Evolutionary conservation across 2,113 vertebrate species (phyloP), one percentile per base, ranked within the genome.

Genomic region (Erythrocercus mccallii): DNA sequence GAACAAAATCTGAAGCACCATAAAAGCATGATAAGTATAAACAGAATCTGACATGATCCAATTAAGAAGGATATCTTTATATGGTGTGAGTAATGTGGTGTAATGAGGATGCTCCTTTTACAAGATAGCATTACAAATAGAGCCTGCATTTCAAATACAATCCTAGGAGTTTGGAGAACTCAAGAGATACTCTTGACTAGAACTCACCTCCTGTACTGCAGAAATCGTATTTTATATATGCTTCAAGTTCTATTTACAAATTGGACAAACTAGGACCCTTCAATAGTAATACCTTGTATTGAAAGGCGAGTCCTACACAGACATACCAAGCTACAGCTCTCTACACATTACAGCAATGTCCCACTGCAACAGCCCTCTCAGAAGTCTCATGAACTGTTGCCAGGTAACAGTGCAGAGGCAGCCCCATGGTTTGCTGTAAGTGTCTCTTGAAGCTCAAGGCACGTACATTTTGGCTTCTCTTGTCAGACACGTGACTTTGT

Each of bases 401-500:
- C 35, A 81, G 37, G 22, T 19, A 24, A 31, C 54, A n/a, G 16
- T 6, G 35, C 50, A 62, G 44, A 62, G 28, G 73, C 47, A 86
- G 57, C 6, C 9, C 47, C 4, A 3, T 0, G 3, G 51, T 22
- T 11, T 23, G 28, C 45, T 66, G 1, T 3, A 48, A 57, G 57
- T 3, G 5, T 35, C 48, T 73, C 25, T 22, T 28, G 42, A 62
- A 35, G 74, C n/a, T 76, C 79, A 42, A 42, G 66, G 47, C 3
- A 3, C 0, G 0, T 12, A 7, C 24, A 31, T 71, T 87, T 78
- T 40, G 38, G 30, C 44, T 50, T 54, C 56, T 62, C 35, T 33
- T 15, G 2, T 30, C 3, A 2, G 11, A 76, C 27, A 24, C 0
- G 0, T 35, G 44, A 44, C 50, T 79, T 57, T 31, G 19, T 10